phyloP scores from a whole-genome alignment of 2,797 vertebrate genomes.

The Sphenopsis melanotis region DNA sequence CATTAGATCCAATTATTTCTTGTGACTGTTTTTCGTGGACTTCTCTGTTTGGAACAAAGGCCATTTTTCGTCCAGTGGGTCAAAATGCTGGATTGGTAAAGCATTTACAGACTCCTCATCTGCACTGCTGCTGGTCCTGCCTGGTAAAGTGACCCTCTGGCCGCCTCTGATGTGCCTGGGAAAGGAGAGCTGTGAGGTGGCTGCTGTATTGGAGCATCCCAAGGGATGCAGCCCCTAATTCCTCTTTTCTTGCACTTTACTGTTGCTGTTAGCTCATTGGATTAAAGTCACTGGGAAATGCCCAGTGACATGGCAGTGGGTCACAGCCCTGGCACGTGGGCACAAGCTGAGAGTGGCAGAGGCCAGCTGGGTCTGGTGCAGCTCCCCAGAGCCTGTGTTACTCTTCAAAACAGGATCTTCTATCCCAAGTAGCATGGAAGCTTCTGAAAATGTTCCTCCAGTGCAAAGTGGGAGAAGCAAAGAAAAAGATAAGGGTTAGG shows the following conservation, averaged over 20 bases:
- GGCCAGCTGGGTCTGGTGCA: background rate
- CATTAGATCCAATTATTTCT: background rate
- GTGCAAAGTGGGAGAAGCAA: background rate
- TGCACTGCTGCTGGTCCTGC: background rate
- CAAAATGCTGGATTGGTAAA: background rate
- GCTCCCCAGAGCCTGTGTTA: background rate
- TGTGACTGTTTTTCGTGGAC: background rate
- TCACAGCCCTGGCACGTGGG: background rate
- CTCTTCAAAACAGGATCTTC: background rate
- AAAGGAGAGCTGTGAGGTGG: background rate
- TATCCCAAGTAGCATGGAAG: background rate
- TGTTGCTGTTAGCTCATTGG: background rate
- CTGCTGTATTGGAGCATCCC: background rate
- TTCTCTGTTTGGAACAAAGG: background rate
- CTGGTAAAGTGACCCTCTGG: background rate
- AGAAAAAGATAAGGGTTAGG: background rate
- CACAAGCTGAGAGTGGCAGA: background rate
- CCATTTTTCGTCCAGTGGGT: rapidly evolving
- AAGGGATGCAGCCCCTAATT: background rate
- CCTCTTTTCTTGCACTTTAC: background rate
- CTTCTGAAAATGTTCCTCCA: background rate
- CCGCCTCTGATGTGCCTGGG: background rate
- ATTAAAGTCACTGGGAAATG: background rate
- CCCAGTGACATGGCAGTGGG: background rate
- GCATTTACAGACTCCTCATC: background rate